Evolutionary conservation across 2,888 invertebrate species (phyloP), one percentile per base, ranked within the genome.

Genomic region (Lasiommata megera): DNA sequence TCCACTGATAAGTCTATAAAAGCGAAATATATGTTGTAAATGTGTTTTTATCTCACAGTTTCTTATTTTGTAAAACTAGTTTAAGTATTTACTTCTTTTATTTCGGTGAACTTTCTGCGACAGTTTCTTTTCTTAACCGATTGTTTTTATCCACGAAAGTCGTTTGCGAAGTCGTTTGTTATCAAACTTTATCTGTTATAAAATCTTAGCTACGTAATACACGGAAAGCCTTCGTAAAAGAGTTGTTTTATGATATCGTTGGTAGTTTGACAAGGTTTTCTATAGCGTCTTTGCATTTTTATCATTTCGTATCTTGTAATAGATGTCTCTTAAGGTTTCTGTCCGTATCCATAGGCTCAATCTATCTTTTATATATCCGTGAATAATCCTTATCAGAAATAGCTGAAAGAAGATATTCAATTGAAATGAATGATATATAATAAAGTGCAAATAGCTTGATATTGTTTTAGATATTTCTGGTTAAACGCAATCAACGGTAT

Each of bases 101-200:
- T 43, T 59, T 52, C 55, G 53, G 43, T 12, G 38, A 50, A 41
- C 41, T 60, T 48, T 52, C 52, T 14, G 41, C 36, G 52, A 51
- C 44, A 31, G 11, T 59, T 48, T 41, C 41, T 14, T 43, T 53
- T 56, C 46, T 56, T 50, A 53, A 52, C 36, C 43, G 43, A 53
- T 56, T 47, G 18, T 53, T 48, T 56, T 28, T 48, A 48, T 54
- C 43, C 28, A 9, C 34, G 34, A 57, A 47, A 40, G 57, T 47
- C 41, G 52, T 53, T 57, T 34, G 38, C 28, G 47, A 14, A 14
- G 34, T 54, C 54, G 37, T 48, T 54, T 17, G 28, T 16, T 56
- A 38, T 43, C 41, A 41, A 29, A 53, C 40, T 53, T 56, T 38
- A 44, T 52, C 36, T 38, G 56, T 54, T 58, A 54, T 58, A 50